These are phyloP conservation scores for Vanessa atalanta DNA, from an alignment of 1,140 invertebrate species.

Conservation along the genomic window DNA sequence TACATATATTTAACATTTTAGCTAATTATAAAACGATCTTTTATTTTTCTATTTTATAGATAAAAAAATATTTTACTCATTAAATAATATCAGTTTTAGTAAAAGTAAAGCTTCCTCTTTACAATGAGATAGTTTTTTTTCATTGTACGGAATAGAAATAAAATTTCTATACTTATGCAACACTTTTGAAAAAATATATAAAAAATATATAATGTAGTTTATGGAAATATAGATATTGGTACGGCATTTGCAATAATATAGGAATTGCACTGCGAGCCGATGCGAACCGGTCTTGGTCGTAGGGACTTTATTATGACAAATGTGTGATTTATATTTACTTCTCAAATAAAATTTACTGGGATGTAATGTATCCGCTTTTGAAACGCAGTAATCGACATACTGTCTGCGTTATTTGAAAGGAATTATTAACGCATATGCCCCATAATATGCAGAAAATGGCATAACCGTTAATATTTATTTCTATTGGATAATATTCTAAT, in stretches of 20 bases:
- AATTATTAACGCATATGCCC: constrained; percentile 2
- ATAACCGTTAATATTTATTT: constrained; percentile 1
- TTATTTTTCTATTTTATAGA: too few relatives aligned
- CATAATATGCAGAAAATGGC: constrained; percentile 8
- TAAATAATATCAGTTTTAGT: background rate
- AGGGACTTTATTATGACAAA: constrained; percentile 45
- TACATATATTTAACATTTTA: constrained; percentile 1
- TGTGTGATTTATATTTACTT: constrained; percentile 46
- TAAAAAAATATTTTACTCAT: too few relatives aligned
- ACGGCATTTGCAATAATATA: constrained; percentile 15
- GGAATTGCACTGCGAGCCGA: constrained; percentile 19
- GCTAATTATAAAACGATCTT: background rate
- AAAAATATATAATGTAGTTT: constrained; percentile 1
- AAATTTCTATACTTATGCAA: background rate
- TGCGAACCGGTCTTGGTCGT: constrained; percentile 32
- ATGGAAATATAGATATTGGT: constrained; percentile 8
- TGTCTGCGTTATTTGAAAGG: constrained; percentile 9
- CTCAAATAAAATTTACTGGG: constrained; percentile 37
- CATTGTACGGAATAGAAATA: background rate
- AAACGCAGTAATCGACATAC: constrained; percentile 7
- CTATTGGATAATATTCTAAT: background rate
- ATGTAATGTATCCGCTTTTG: constrained; percentile 42
- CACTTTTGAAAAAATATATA: background rate
- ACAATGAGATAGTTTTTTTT: background rate
- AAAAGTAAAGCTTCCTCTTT: background rate